Base-by-base conservation (phyloP, 2,113 vertebrate species). In the Hippopotamus amphibius region DNA sequence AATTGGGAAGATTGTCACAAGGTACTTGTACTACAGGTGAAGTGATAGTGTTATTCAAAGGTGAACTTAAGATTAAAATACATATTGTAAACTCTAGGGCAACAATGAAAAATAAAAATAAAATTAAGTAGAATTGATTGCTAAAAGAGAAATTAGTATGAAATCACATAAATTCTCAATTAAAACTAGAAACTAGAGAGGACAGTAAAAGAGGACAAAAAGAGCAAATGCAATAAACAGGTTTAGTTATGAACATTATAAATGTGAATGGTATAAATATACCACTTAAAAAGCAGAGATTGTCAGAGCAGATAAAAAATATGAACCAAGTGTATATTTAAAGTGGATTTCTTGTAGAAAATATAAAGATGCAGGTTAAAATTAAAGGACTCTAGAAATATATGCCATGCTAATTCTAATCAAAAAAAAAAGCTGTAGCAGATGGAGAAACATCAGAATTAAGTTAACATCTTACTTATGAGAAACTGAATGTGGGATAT, bases 21-120 rank as follows among this genome's bases (percentile, higher is more conserved):
- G 24, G 0, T 12, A 41, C 2, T 2, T 48, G 7, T 0, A 30
- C 13, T 82, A n/a, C 5, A 11, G 24, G 3, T 22, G 21, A 63
- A 66, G 7, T 33, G 7, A 37, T 14, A 57, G 10, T 17, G 17
- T 19, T 63, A 48, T 7, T 66, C 8, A 4, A 86, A 65, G 55
- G 21, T 37, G 1, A 48, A 26, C 7, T 50, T n/a, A 30, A 50
- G 15, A 17, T 74, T 93, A 84, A 93, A 57, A 66, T 48, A 5
- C 33, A 16, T 61, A 28, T 30, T 28, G 1, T 61, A 53, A 61
- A 77, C 19, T 59, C 22, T 41, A 66, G 10, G 5, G n/a, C 1
- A 17, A 65, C 12, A 93, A 59, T 33, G 28, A 83, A 90, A 93
- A 61, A 12, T 37, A 2, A 57, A 63, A 72, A 13, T n/a, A 41